Conservation (phyloP, 2,797 vertebrate species). For the Danio aesculapii region DNA sequence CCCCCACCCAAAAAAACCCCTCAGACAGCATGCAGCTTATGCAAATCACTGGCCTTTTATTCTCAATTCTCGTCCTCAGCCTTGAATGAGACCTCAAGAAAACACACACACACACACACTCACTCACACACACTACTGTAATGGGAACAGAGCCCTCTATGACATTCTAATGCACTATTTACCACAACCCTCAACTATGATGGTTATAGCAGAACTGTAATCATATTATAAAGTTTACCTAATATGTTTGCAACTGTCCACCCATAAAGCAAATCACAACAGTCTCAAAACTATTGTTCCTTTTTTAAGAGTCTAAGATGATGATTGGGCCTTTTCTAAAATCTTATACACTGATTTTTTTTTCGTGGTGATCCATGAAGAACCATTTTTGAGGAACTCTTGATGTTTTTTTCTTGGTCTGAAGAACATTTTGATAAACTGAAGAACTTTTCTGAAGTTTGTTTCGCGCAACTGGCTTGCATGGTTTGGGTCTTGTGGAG, state of each 20-base stretch:
- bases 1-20: slow-evolving; percentile 59
- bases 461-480: no score
- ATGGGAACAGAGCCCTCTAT: slow-evolving; percentile 2
- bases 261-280: not conserved
- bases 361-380: not conserved
- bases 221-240: slow-evolving; percentile 25
- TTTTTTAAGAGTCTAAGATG: no score
- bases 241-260: not conserved
- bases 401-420: not conserved
- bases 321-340: no score
- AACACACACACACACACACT: slow-evolving; percentile 54
- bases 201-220: slow-evolving; percentile 15
- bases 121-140: slow-evolving; percentile 31
- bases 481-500: no score
- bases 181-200: slow-evolving; percentile 28
- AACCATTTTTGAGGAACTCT: not conserved
- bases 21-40: slow-evolving; percentile 88
- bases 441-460: not conserved
- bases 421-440: not conserved
- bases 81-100: slow-evolving; percentile 89
- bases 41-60: slow-evolving; percentile 88
- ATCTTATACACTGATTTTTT: no score
- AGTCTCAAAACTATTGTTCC: not conserved
- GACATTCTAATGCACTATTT: not conserved
- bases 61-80: slow-evolving; percentile 79